phyloP scores from a whole-genome alignment of 2,888 invertebrate species.

The Zygaena filipendulae region DNA sequence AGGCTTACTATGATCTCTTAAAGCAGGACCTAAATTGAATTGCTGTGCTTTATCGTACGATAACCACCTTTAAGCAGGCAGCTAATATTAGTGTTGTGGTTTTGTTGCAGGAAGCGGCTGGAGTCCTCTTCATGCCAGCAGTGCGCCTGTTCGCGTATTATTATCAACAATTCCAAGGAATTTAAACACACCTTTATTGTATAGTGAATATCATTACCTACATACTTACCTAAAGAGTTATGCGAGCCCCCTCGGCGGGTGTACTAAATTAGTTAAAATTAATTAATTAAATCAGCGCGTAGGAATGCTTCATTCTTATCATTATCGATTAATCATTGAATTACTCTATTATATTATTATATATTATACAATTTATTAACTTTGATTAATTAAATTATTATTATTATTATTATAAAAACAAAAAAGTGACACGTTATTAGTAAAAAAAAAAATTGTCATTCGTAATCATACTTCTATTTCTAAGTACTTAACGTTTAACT shows the following conservation, averaged over 20 bases:
- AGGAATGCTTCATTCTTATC: slow-evolving; percentile 70
- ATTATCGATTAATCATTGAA: slow-evolving; percentile 70
- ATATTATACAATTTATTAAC: slow-evolving; percentile 70
- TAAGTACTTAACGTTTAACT: slow-evolving; percentile 66
- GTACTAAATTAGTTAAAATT: slow-evolving; percentile 75
- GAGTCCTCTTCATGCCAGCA: slow-evolving; percentile 29
- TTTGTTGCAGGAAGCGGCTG: slow-evolving; percentile 35
- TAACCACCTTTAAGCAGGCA: too few relatives aligned
- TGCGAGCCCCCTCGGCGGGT: slow-evolving; percentile 64
- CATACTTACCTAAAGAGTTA: slow-evolving; percentile 48
- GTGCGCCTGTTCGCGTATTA: slow-evolving; percentile 46
- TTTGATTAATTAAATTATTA: slow-evolving; percentile 70
- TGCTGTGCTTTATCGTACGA: too few relatives aligned
- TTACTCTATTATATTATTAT: slow-evolving; percentile 70
- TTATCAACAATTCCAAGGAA: slow-evolving; percentile 60
- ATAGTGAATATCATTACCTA: slow-evolving; percentile 62
- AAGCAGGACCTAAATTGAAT: too few relatives aligned
- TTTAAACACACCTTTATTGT: slow-evolving; percentile 55
- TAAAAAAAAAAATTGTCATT: slow-evolving; percentile 70
- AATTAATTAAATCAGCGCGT: slow-evolving; percentile 71
- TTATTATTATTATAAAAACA: slow-evolving; percentile 65
- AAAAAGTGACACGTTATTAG: slow-evolving; percentile 65
- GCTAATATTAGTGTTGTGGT: neutral
- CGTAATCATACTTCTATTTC: slow-evolving; percentile 68
- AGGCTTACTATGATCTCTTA: too few relatives aligned